Evolutionary conservation across 2,797 vertebrate species (phyloP).

Genomic region (Momotus momota): DNA sequence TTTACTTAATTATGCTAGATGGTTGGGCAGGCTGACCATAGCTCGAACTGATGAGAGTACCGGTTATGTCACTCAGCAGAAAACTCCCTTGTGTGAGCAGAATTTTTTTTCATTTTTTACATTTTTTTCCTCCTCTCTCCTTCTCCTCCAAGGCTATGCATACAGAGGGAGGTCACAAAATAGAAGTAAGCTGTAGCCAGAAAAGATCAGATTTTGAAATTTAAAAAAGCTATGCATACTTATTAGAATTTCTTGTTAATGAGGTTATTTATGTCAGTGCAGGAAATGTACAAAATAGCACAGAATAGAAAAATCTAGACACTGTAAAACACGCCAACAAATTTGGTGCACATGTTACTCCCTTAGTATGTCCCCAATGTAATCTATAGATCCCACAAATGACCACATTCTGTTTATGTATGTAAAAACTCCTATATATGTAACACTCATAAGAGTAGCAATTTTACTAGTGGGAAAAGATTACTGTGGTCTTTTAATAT

Average conservation of each 20-base stretch:
- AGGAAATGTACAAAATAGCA: conserved; percentile 53
- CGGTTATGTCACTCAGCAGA: conserved; percentile 44
- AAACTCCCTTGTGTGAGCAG: not conserved
- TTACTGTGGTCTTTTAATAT: conserved; percentile 63
- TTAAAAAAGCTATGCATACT: not conserved
- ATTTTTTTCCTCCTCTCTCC: not conserved
- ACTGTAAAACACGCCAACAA: conserved; percentile 32
- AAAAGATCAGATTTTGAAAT: conserved; percentile 2
- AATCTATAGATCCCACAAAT: conserved; percentile 55
- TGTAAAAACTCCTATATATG: conserved; percentile 35
- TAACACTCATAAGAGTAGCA: conserved; percentile 43
- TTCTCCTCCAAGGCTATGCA: not conserved
- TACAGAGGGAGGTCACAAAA: not conserved
- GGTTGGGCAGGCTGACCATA: not conserved
- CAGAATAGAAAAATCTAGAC: conserved; percentile 48
- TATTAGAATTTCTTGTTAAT: conserved; percentile 63
- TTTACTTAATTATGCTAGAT: conserved; percentile 22
- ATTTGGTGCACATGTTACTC: conserved; percentile 9
- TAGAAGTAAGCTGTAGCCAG: conserved; percentile 10
- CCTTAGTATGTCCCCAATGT: conserved; percentile 51
- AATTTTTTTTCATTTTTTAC: not conserved
- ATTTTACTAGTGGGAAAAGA: conserved; percentile 63
- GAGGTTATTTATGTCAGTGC: conserved; percentile 56
- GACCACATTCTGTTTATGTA: conserved; percentile 37
- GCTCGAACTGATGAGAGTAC: not conserved